These are phyloP conservation scores for Benitochromis conjunctus DNA, from an alignment of 2,113 vertebrate genomes.

Conservation along the genomic window DNA sequence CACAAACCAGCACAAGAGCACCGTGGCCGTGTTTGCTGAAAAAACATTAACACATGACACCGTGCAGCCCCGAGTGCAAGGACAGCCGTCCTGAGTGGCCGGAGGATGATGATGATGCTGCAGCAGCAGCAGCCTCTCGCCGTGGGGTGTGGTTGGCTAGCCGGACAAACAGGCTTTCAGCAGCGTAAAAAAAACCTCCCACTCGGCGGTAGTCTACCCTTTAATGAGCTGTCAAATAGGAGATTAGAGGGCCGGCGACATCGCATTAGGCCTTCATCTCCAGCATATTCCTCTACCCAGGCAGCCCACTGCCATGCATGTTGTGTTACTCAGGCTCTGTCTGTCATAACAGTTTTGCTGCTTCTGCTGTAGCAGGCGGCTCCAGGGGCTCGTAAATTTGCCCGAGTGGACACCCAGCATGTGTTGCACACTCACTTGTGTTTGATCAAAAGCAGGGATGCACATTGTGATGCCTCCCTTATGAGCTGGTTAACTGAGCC, in stretches of 20 bases:
- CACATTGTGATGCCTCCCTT: neutral
- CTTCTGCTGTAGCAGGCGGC: neutral
- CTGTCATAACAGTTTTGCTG: conserved; percentile 24
- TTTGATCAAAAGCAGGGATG: conserved; percentile 13
- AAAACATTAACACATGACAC: neutral
- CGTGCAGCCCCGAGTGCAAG: neutral
- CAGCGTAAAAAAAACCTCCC: neutral
- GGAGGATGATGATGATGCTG: conserved; percentile 29
- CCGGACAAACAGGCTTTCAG: conserved; percentile 30
- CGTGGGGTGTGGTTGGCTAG: conserved; percentile 65
- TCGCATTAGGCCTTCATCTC: neutral
- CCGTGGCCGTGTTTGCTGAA: neutral
- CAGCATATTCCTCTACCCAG: neutral
- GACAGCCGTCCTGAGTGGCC: conserved; percentile 32
- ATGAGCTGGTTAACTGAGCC: neutral
- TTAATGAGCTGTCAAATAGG: too few species aligned
- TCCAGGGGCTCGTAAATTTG: conserved; percentile 23
- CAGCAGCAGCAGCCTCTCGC: conserved; percentile 21
- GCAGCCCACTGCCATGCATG: neutral
- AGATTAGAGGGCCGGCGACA: neutral
- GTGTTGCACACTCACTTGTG: conserved; percentile 34
- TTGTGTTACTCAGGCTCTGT: neutral
- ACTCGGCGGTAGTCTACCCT: neutral
- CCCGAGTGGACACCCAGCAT: conserved; percentile 37
- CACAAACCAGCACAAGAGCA: neutral